Evolutionary conservation across 2,797 vertebrate species (phyloP).

Genomic region (Phoeniculus purpureus): DNA sequence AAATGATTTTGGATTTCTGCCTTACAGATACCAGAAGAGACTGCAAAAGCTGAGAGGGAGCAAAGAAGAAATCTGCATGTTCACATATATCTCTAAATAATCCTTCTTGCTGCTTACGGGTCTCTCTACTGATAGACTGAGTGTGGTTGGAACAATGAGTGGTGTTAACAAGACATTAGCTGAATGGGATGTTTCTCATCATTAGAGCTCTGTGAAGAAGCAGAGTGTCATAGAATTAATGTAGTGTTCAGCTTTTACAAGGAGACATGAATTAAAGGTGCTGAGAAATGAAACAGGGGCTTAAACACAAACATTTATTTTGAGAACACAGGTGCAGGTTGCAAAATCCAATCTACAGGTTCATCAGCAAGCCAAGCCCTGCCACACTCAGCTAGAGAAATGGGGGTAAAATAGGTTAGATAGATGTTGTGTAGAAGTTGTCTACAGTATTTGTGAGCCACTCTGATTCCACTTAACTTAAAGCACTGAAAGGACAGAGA

Average conservation of each 20-base stretch:
- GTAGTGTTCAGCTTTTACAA: neutral
- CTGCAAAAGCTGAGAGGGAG: neutral
- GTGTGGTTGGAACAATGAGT: neutral
- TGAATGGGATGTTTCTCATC: neutral
- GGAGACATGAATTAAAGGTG: neutral
- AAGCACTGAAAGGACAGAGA: neutral
- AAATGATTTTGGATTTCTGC: neutral
- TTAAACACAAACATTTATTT: conserved; percentile 1
- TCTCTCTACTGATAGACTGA: neutral
- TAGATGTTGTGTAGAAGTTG: neutral
- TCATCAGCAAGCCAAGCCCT: neutral
- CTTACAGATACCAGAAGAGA: no score
- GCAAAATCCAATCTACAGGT: neutral
- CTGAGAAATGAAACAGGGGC: neutral
- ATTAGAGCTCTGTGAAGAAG: neutral
- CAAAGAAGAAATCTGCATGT: neutral
- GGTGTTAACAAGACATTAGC: neutral
- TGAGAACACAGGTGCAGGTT: neutral
- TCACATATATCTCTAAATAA: neutral
- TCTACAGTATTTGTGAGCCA: neutral
- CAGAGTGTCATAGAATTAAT: neutral
- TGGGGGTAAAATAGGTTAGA: fast-evolving
- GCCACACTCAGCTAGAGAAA: neutral
- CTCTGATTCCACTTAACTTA: neutral
- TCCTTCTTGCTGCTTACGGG: neutral